Evolutionary conservation across 35 echinoderm and acorn worm species (phyloP).

Genomic region (Acanthaster planci): DNA sequence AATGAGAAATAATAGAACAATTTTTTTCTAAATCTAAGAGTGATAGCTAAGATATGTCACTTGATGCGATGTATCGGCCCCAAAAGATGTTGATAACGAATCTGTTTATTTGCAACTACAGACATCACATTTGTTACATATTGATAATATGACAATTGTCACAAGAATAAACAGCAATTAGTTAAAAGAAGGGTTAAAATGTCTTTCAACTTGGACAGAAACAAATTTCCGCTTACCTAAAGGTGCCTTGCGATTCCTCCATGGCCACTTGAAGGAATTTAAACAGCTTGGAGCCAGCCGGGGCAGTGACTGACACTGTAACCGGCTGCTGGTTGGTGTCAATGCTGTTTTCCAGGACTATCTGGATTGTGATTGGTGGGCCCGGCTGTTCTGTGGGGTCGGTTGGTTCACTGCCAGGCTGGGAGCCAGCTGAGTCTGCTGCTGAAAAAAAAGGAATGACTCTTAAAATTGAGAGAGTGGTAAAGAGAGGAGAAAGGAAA

Average conservation of each 20-base stretch:
- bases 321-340: background rate
- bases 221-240: background rate
- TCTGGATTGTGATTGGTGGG: constrained; percentile 19
- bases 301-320: background rate
- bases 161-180: too few relatives aligned
- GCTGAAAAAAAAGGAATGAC: background rate
- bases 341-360: background rate
- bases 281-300: background rate
- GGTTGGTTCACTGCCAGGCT: background rate
- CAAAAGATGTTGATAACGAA: too few relatives aligned
- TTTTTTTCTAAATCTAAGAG: background rate
- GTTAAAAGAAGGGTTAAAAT: too few relatives aligned
- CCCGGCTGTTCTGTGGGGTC: background rate
- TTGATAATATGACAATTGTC: too few relatives aligned
- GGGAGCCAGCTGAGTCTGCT: background rate
- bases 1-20: background rate
- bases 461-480: too few relatives aligned
- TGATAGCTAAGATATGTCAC: too few relatives aligned
- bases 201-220: too few relatives aligned
- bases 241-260: background rate
- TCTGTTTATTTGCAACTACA: too few relatives aligned
- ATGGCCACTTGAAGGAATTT: background rate
- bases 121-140: too few relatives aligned
- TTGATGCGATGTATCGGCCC: too few relatives aligned
- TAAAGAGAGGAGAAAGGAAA: too few relatives aligned